Evolutionary conservation across 2,888 invertebrate species (phyloP).

Genomic region (Yponomeuta cagnagella): DNA sequence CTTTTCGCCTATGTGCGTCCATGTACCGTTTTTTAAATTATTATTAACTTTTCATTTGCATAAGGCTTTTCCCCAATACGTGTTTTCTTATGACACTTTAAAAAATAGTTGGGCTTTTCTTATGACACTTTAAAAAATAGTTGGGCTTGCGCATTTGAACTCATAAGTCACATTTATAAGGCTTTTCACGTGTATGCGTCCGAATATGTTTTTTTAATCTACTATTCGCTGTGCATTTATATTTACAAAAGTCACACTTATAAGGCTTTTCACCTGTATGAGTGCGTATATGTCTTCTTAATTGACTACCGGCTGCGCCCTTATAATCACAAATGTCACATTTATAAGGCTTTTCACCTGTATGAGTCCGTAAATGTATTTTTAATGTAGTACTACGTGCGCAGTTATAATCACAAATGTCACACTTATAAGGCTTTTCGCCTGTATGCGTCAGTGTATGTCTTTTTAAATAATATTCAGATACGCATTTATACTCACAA

Average conservation of each 20-base stretch:
- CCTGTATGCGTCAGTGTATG: neutral
- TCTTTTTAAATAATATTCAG: neutral
- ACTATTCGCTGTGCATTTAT: neutral
- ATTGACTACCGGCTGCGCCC: neutral
- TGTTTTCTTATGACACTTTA: too few relatives aligned
- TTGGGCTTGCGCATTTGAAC: neutral
- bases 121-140: too few relatives aligned
- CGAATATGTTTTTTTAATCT: neutral
- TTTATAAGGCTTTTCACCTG: constrained; percentile 3
- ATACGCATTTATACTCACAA: neutral
- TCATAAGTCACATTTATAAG: constrained; percentile 12
- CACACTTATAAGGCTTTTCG: neutral
- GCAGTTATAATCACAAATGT: neutral
- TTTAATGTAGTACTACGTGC: neutral
- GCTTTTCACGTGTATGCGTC: constrained; percentile 1
- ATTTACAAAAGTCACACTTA: constrained; percentile 10
- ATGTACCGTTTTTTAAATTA: too few relatives aligned
- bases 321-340: constrained; percentile 12
- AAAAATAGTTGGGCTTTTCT: too few relatives aligned
- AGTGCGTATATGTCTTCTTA: neutral
- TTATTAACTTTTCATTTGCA: too few relatives aligned
- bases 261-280: constrained; percentile 8
- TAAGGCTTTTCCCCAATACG: too few relatives aligned
- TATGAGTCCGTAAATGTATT: neutral
- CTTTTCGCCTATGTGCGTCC: too few relatives aligned